phyloP scores from a whole-genome alignment of 2,797 vertebrate genomes.

The Pangasius djambal region DNA sequence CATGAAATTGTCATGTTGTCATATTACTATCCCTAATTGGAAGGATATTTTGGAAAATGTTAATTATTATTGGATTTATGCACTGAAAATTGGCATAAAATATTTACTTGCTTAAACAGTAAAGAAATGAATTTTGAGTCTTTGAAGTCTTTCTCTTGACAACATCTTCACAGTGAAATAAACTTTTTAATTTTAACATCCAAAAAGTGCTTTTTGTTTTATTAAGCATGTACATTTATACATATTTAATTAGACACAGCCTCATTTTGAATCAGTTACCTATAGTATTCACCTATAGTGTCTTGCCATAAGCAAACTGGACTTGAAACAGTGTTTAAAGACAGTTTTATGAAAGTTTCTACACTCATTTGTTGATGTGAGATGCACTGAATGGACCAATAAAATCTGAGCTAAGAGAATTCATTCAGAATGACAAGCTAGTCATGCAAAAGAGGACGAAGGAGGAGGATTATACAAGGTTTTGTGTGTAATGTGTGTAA shows the following conservation, averaged over 20 bases:
- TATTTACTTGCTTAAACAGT: not conserved
- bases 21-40: not conserved
- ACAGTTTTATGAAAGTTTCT: not conserved
- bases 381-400: conserved; percentile 10
- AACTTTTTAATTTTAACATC: not conserved
- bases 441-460: conserved; percentile 46
- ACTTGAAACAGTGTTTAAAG: not conserved
- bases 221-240: not conserved
- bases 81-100: not conserved
- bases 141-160: not conserved
- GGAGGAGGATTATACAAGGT: not conserved
- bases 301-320: not conserved
- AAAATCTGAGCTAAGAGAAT: not conserved
- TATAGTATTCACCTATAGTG: not conserved
- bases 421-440: conserved; percentile 32
- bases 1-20: not conserved
- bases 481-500: not conserved
- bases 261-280: not conserved
- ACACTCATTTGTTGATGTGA: conserved; percentile 17
- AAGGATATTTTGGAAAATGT: not conserved
- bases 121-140: too few species aligned
- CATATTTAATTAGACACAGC: not conserved
- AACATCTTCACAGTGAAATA: not conserved
- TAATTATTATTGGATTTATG: not conserved
- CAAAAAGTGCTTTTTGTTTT: not conserved